phyloP scores from a whole-genome alignment of 2,888 invertebrate genomes.

The Leucophora obtusa region DNA sequence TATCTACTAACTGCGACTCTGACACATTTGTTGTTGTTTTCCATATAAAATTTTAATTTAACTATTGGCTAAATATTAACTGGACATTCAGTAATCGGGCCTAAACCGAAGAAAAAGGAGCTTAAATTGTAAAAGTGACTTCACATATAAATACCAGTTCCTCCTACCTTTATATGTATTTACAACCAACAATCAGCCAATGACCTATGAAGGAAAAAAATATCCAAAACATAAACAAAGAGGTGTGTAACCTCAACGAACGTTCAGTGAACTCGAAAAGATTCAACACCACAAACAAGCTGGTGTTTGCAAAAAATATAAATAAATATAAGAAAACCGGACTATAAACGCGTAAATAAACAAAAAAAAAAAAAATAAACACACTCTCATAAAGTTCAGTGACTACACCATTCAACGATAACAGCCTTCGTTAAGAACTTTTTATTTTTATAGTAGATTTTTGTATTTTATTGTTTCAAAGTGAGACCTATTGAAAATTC shows the following conservation, averaged over 20 bases:
- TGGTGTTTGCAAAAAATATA: constrained; percentile 8
- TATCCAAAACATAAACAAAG: constrained; percentile 19
- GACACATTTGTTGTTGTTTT: too few relatives aligned
- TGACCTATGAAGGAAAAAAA: constrained; percentile 10
- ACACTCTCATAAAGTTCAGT: constrained; percentile 42
- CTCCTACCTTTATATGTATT: too few relatives aligned
- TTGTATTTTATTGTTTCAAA: constrained; percentile 12
- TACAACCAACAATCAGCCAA: not conserved
- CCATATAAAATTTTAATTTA: too few relatives aligned
- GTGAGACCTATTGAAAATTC: constrained; percentile 41
- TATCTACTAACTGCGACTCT: too few relatives aligned
- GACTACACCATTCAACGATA: constrained; percentile 48
- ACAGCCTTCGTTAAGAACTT: constrained; percentile 36
- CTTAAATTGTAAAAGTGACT: too few relatives aligned
- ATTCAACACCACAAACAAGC: constrained; percentile 2
- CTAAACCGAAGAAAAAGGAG: too few relatives aligned
- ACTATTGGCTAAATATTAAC: too few relatives aligned
- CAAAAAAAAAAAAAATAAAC: not conserved
- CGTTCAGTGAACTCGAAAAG: constrained; percentile 45
- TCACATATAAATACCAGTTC: too few relatives aligned
- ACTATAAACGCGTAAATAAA: constrained; percentile 10
- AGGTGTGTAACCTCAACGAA: constrained; percentile 36
- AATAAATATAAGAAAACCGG: not conserved
- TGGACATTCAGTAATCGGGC: too few relatives aligned
- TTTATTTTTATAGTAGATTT: constrained; percentile 17